Evolutionary conservation across 2,888 invertebrate genomes (phyloP).

Genomic region (Morpho helenor): DNA sequence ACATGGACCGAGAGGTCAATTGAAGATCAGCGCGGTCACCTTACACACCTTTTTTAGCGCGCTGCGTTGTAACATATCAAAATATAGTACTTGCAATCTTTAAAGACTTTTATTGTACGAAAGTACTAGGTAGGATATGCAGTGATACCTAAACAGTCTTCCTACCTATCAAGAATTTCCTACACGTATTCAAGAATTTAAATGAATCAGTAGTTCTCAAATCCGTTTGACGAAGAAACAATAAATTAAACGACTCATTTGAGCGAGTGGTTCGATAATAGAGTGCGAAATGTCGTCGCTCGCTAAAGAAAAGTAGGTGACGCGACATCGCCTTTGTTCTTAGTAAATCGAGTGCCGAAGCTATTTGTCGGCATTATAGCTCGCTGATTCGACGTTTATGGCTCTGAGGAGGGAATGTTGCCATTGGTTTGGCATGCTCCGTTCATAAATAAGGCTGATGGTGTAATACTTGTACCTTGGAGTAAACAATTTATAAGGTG

Average conservation of each 20-base stretch:
- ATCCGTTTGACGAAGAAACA: constrained; percentile 59
- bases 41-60: too few species aligned
- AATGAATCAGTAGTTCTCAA: constrained; percentile 12
- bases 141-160: too few species aligned
- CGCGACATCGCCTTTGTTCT: constrained; percentile 69
- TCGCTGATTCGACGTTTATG: constrained; percentile 74
- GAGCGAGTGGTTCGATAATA: constrained; percentile 71
- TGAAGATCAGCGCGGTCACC: too few species aligned
- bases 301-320: constrained; percentile 70
- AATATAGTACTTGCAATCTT: too few species aligned
- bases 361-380: constrained; percentile 73
- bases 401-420: constrained; percentile 45
- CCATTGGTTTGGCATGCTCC: constrained; percentile 8
- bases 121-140: too few species aligned
- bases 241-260: constrained; percentile 74
- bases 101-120: too few species aligned
- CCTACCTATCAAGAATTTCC: too few species aligned
- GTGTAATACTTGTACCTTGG: too few species aligned
- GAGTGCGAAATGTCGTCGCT: constrained; percentile 65
- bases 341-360: constrained; percentile 68
- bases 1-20: too few species aligned
- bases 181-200: constrained; percentile 12
- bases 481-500: too few species aligned
- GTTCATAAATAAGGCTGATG: constrained; percentile 8
- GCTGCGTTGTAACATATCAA: too few species aligned